Conservation (phyloP, 2,113 vertebrate genomes). For the Laticauda laticaudata region DNA sequence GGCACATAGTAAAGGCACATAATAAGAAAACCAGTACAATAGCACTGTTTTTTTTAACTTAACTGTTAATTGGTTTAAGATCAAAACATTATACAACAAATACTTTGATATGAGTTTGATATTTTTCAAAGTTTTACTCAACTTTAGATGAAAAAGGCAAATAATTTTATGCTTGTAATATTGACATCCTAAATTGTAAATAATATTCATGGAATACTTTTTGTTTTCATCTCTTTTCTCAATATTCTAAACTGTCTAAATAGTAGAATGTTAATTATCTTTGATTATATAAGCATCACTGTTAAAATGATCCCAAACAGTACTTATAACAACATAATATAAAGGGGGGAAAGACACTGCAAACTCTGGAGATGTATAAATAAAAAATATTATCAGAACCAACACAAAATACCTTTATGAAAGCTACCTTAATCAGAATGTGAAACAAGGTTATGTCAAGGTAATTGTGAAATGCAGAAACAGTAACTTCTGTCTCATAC, state of each 20-base stretch:
- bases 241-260: neutral
- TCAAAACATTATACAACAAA: neutral
- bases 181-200: neutral
- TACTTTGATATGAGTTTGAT: neutral
- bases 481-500: neutral
- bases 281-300: neutral
- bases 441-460: neutral
- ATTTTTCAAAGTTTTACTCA: neutral
- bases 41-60: neutral
- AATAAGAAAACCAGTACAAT: neutral
- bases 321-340: neutral
- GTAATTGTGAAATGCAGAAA: neutral
- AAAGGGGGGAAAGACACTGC: neutral
- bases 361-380: neutral
- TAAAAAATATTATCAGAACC: neutral
- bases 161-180: neutral
- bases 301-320: neutral
- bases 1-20: neutral
- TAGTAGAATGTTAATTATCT: neutral
- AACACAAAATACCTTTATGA: neutral
- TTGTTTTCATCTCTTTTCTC: neutral
- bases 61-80: neutral
- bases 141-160: neutral
- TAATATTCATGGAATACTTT: neutral
- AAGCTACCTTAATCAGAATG: neutral